Evolutionary conservation across 2,797 vertebrate genomes (phyloP).

Genomic region (Tamandua tetradactyla): DNA sequence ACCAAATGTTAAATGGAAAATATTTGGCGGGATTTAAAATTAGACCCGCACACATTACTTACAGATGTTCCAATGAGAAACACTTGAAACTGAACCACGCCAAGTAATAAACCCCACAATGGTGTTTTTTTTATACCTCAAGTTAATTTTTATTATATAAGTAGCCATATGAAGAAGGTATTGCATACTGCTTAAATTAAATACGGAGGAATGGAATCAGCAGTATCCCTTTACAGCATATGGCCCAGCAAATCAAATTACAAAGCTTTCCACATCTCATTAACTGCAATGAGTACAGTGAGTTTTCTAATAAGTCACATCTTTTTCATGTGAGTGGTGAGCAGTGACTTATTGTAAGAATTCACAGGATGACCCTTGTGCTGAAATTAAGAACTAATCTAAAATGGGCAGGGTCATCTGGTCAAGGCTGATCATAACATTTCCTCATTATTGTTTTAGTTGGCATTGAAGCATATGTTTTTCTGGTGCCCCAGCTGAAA

Average conservation of each 20-base stretch:
- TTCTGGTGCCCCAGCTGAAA: conserved; percentile 85
- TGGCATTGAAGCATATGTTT: conserved; percentile 87
- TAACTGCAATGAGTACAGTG: conserved; percentile 90
- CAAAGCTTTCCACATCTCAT: conserved; percentile 92
- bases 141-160: conserved; percentile 95
- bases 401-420: conserved; percentile 88
- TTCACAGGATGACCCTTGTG: conserved; percentile 86
- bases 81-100: conserved; percentile 92
- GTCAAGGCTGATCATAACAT: conserved; percentile 88
- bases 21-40: conserved; percentile 91
- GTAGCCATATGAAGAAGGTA: conserved; percentile 91
- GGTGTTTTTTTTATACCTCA: conserved; percentile 89
- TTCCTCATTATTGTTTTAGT: conserved; percentile 88
- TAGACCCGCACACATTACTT: conserved; percentile 90
- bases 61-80: conserved; percentile 95
- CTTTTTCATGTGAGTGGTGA: conserved; percentile 88
- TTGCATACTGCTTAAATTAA: conserved; percentile 92
- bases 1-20: conserved; percentile 89
- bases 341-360: conserved; percentile 87
- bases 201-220: conserved; percentile 91
- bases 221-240: conserved; percentile 89
- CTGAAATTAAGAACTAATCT: conserved; percentile 89
- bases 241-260: conserved; percentile 92
- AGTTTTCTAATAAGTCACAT: conserved; percentile 90
- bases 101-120: conserved; percentile 94